A percentile compares a stretch with the other conserved stretches of the same genome.
These are phyloP conservation scores for Bimastos eiseni DNA, from an alignment of 2,888 invertebrate species.

Conservation along the genomic window DNA sequence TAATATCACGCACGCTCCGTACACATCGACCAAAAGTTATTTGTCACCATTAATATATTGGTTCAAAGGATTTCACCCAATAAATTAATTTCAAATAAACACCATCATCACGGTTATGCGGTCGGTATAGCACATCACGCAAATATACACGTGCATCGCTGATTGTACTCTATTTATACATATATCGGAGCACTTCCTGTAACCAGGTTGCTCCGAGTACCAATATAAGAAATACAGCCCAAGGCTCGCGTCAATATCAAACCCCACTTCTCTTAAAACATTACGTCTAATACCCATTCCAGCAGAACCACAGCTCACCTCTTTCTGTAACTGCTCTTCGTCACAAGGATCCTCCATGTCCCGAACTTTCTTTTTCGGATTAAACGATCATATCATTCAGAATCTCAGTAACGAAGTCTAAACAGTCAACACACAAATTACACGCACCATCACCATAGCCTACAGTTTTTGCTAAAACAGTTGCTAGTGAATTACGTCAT, in stretches of 20 bases:
- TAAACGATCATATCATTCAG: not conserved
- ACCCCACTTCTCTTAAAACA: not conserved
- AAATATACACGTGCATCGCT: not conserved
- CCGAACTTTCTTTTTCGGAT: not conserved
- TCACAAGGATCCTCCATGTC: slow-evolving; percentile 9
- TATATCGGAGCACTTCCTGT: not conserved
- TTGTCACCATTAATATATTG: not conserved
- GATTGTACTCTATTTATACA: not conserved
- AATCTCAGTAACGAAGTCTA: not conserved
- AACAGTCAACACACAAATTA: not conserved
- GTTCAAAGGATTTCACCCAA: not conserved
- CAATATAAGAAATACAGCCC: not conserved
- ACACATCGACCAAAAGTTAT: not conserved
- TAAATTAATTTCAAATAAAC: not conserved
- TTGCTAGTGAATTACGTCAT: not conserved
- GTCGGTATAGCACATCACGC: not conserved
- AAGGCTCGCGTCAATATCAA: not conserved
- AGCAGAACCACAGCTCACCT: slow-evolving; percentile 9
- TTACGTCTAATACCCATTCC: not conserved
- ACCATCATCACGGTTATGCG: not conserved
- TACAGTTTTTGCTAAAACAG: not conserved
- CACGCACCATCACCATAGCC: slow-evolving; percentile 13
- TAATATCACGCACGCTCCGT: not conserved
- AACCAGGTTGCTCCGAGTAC: not conserved
- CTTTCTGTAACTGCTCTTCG: slow-evolving; percentile 21